These are phyloP conservation scores for Eupithecia abbreviata DNA, from an alignment of 2,888 invertebrate species.

Conservation along the genomic window DNA sequence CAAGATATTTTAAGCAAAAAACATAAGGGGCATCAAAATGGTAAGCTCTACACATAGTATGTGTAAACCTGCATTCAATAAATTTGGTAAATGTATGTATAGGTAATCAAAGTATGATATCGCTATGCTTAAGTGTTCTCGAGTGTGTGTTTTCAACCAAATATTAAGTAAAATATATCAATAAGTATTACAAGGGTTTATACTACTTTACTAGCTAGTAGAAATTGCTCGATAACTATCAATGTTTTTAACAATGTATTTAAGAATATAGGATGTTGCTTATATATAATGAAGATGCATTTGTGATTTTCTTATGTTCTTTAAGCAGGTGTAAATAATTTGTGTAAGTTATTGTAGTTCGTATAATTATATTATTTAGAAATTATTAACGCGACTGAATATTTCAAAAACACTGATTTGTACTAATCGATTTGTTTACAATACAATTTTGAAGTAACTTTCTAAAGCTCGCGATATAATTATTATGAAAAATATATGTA, in stretches of 20 bases:
- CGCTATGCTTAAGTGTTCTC: conserved; percentile 37
- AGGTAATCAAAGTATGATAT: conserved; percentile 26
- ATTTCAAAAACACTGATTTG: conserved; percentile 46
- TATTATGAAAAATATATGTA: background rate
- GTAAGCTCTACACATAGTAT: conserved; percentile 2
- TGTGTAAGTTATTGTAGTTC: conserved; percentile 73
- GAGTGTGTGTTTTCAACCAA: conserved; percentile 41
- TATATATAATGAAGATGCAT: conserved; percentile 66
- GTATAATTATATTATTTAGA: conserved; percentile 67
- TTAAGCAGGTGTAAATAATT: conserved; percentile 77
- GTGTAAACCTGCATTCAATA: background rate
- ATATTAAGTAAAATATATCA: conserved; percentile 36
- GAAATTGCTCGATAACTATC: conserved; percentile 45
- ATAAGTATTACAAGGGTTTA: conserved; percentile 39
- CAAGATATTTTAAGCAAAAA: background rate
- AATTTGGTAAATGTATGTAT: conserved; percentile 11
- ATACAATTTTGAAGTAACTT: background rate
- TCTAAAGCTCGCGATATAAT: background rate
- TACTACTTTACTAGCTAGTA: conserved; percentile 40
- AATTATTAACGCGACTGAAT: conserved; percentile 72
- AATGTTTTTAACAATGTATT: conserved; percentile 66
- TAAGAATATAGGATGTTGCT: conserved; percentile 63
- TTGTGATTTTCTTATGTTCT: conserved; percentile 69
- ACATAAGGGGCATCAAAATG: background rate
- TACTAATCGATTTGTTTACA: background rate